Conservation (phyloP, 2,113 vertebrate species). For the Sorex araneus region DNA sequence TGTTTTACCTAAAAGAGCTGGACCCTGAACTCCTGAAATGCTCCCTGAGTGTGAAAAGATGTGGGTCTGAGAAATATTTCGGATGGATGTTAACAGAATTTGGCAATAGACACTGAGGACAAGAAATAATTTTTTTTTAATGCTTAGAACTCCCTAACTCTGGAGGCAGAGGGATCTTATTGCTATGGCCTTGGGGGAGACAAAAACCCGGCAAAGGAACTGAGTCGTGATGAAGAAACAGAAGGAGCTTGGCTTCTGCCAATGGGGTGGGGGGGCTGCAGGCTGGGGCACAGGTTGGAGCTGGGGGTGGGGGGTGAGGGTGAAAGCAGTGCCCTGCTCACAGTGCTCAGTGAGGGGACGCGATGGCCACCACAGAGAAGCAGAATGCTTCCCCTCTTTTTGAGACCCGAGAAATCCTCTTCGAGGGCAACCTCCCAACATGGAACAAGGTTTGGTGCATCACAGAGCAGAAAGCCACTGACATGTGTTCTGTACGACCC, state of each 20-base stretch:
- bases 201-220: constrained; percentile 70
- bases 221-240: constrained; percentile 1
- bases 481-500: neutral
- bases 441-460: neutral
- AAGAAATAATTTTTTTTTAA: constrained; percentile 40
- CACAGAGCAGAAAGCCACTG: constrained; percentile 47
- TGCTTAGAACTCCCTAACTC: constrained; percentile 62
- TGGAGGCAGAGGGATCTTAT: constrained; percentile 61
- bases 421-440: neutral
- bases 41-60: neutral
- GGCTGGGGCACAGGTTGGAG: neutral
- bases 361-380: neutral
- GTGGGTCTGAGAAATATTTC: neutral
- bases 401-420: neutral
- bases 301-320: no score
- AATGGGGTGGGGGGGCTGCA: neutral
- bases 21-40: neutral
- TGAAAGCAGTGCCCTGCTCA: neutral
- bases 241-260: neutral
- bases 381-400: neutral
- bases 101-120: constrained; percentile 40
- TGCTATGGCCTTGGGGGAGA: constrained; percentile 47
- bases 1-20: neutral
- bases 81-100: neutral
- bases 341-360: neutral